Evolutionary conservation across 2,888 invertebrate species (phyloP).

Genomic region (Candidula unifasciata): DNA sequence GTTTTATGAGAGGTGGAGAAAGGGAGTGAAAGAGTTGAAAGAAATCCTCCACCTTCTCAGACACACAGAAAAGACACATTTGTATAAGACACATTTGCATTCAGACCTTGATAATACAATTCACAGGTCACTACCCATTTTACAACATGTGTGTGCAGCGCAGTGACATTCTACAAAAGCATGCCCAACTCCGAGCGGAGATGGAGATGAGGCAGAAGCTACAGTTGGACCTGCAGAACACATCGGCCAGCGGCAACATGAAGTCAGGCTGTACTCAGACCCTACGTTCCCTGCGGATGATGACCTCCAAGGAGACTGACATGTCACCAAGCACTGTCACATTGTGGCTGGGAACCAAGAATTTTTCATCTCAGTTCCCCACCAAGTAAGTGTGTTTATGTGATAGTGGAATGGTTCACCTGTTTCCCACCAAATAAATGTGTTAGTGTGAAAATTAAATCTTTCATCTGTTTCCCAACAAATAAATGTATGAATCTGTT

Average conservation of each 20-base stretch:
- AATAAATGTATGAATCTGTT: too few relatives aligned
- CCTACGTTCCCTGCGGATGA: slow-evolving; percentile 47
- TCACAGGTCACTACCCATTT: slow-evolving; percentile 51
- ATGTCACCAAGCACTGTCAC: slow-evolving; percentile 70
- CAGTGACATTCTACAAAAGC: slow-evolving; percentile 41
- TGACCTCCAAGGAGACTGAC: slow-evolving; percentile 57
- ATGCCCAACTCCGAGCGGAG: slow-evolving; percentile 42
- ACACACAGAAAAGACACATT: too few relatives aligned
- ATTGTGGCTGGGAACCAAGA: slow-evolving; percentile 72
- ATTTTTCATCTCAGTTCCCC: slow-evolving; percentile 73
- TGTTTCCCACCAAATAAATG: too few relatives aligned
- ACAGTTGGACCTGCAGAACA: slow-evolving; percentile 8
- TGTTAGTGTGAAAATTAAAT: too few relatives aligned
- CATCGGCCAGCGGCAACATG: background rate
- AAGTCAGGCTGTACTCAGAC: slow-evolving; percentile 46
- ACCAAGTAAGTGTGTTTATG: slow-evolving; percentile 54
- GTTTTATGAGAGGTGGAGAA: too few relatives aligned
- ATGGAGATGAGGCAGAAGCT: slow-evolving; percentile 42
- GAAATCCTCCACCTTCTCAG: too few relatives aligned
- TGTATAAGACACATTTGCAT: too few relatives aligned
- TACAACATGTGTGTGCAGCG: slow-evolving; percentile 53
- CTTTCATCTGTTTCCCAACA: too few relatives aligned
- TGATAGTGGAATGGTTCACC: too few relatives aligned
- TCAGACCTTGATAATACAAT: background rate
- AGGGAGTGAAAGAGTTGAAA: too few relatives aligned